Evolutionary conservation across 2,888 invertebrate genomes (phyloP), one percentile per base, ranked within the genome.

Genomic region (Nezara viridula): DNA sequence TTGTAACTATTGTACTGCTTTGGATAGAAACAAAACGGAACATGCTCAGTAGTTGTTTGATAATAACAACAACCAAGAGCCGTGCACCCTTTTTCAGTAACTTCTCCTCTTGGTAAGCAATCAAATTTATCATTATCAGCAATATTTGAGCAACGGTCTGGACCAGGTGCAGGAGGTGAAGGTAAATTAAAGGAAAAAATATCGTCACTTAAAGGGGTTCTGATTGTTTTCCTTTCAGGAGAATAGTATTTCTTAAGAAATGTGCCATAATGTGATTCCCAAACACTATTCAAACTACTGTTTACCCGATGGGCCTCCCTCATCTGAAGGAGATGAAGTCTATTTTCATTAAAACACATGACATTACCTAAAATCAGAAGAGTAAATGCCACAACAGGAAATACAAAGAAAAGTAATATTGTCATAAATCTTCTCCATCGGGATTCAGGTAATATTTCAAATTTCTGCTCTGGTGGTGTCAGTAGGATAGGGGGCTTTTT

Each of bases 1-100:
- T 88, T 89, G 92, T 96, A 97, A n/a, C 95, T 94, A 86, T 93
- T 93, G 93, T 95, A 96, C 90, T 95, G 94, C 1, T 94, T 93
- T 0, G 96, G 96, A 92, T 96, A 97, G 93, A 94, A 97, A 92
- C 97, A 97, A 92, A 94, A 96, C 0, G 97, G 97, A 0, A 94
- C 93, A 91, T 95, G 85, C 16, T 86, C 77, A 85, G 89, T 85
- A 21, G 89, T 85, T 7, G 90, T 86, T 50, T 89, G 87, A 44
- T 47, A 88, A 91, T 91, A 92, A 90, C 92, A 92, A 89, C 92
- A 92, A 27, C 91, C 91, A 86, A 91, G 89, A 24, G 40, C 60
- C 86, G 88, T 89, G 85, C 92, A 92, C 12, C 50, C 73, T 73
- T 91, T 66, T 86, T 91, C 90, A 77, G 88, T 89, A 14, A 90